Evolutionary conservation across 2,113 vertebrate genomes (phyloP).

Genomic region (Dasypus novemcinctus): DNA sequence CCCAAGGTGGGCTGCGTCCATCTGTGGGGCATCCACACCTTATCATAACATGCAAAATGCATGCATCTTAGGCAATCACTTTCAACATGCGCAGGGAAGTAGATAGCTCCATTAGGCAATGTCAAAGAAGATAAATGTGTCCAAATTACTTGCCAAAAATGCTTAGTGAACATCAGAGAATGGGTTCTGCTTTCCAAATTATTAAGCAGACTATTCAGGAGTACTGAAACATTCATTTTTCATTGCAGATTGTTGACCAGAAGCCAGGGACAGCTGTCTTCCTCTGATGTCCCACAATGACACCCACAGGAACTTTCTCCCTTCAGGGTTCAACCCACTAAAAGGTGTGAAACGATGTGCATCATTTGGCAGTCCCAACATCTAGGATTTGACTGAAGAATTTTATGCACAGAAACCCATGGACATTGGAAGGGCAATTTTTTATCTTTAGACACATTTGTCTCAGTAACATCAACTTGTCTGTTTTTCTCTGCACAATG

Average conservation of each 20-base stretch:
- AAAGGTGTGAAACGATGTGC: neutral
- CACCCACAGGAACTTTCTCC: neutral
- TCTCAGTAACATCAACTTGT: neutral
- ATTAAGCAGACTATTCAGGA: conserved; percentile 54
- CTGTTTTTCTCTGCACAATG: conserved; percentile 26
- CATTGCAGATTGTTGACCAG: conserved; percentile 40
- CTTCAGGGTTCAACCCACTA: neutral
- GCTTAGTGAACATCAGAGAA: conserved; percentile 54
- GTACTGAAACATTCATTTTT: conserved; percentile 44
- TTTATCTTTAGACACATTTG: neutral
- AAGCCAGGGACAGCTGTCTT: conserved; percentile 55
- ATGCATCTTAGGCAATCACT: neutral
- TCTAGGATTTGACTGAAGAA: neutral
- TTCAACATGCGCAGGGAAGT: neutral
- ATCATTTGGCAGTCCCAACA: neutral
- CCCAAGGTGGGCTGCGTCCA: neutral
- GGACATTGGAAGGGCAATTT: neutral
- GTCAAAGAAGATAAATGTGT: conserved; percentile 56
- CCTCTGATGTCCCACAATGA: neutral
- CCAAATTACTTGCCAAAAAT: conserved; percentile 59
- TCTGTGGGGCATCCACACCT: neutral
- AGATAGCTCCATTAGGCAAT: conserved; percentile 28
- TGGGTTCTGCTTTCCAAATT: conserved; percentile 61
- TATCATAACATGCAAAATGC: neutral
- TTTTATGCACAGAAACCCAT: neutral